Evolutionary conservation across 2,113 vertebrate species (phyloP).

Genomic region (Cephalopterus ornatus): DNA sequence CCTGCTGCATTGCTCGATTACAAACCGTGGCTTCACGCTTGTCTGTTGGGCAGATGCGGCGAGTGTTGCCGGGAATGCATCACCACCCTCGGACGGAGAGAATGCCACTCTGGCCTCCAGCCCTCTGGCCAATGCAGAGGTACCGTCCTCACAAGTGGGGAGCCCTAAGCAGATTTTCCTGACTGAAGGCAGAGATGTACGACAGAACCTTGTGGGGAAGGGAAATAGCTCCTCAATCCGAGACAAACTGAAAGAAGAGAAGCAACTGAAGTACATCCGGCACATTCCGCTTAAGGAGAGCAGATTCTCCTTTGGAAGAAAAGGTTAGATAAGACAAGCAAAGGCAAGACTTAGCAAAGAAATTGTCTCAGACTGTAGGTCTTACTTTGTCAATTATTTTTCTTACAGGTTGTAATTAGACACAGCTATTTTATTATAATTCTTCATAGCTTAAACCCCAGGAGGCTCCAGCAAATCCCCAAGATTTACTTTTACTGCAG

Average conservation of each 20-base stretch:
- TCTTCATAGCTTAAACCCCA: conserved; percentile 30
- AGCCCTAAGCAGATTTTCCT: neutral
- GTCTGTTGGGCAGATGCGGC: neutral
- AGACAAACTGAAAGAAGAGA: neutral
- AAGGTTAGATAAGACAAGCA: neutral
- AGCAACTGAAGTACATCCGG: conserved; percentile 4
- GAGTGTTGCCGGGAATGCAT: neutral
- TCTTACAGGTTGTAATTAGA: neutral
- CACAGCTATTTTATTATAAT: conserved; percentile 39
- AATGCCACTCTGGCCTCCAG: neutral
- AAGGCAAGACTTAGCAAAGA: conserved; percentile 18
- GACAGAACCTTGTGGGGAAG: neutral
- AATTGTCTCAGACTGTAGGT: neutral
- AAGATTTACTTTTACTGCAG: conserved; percentile 18
- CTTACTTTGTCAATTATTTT: conserved; percentile 35
- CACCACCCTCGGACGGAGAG: neutral
- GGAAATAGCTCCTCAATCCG: neutral
- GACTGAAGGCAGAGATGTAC: neutral
- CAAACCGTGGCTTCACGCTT: neutral
- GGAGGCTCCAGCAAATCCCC: conserved; percentile 17
- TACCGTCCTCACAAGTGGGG: neutral
- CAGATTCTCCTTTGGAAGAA: conserved; percentile 4
- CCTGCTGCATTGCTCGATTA: neutral
- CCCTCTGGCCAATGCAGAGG: neutral
- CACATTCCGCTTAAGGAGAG: neutral